A percentile compares a stretch with the other conserved stretches of the same genome.
Evolutionary conservation across 2,888 invertebrate genomes (phyloP).

Genomic region (Ypsolopha scabrella): DNA sequence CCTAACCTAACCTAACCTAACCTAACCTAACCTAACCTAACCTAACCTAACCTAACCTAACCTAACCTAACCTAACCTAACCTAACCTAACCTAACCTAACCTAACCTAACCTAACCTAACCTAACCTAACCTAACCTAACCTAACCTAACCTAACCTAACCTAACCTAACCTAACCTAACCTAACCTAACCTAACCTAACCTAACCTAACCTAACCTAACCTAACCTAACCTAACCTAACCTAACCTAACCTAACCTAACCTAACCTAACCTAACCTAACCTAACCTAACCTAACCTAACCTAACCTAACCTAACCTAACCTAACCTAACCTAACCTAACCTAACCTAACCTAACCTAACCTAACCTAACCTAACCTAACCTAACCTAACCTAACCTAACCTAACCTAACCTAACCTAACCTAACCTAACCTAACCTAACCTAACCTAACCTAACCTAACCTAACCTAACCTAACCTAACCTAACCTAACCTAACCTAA

Average conservation of each 20-base stretch:
- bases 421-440: constrained; percentile 19
- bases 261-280: constrained; percentile 16
- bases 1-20: constrained; percentile 13
- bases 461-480: constrained; percentile 8
- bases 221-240: constrained; percentile 16
- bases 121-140: constrained; percentile 15
- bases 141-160: constrained; percentile 12
- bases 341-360: constrained; percentile 12
- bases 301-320: too few relatives aligned
- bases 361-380: constrained; percentile 14
- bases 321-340: too few relatives aligned
- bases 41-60: constrained; percentile 8
- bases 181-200: constrained; percentile 15
- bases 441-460: constrained; percentile 14
- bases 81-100: constrained; percentile 15
- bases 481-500: constrained; percentile 12
- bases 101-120: constrained; percentile 15
- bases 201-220: constrained; percentile 15
- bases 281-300: constrained; percentile 12
- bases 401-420: constrained; percentile 16
- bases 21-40: constrained; percentile 10
- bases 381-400: constrained; percentile 12
- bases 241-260: constrained; percentile 15
- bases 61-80: constrained; percentile 17
- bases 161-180: constrained; percentile 16